Evolutionary conservation across 2,113 vertebrate species (phyloP).

Genomic region (Crypturellus undulatus): DNA sequence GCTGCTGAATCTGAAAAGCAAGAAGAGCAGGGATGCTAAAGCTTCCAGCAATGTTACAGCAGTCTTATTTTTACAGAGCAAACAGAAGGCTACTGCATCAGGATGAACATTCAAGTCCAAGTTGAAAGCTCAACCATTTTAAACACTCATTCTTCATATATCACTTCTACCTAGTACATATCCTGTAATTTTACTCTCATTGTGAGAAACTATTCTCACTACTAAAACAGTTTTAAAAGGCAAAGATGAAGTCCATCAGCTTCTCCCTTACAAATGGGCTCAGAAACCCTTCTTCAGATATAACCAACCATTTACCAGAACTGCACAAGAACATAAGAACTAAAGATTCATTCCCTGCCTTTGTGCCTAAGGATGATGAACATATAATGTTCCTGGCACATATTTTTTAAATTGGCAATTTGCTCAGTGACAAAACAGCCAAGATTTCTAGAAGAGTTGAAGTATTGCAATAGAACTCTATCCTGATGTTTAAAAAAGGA

Average conservation of each 20-base stretch:
- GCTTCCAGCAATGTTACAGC: neutral
- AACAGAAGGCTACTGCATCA: neutral
- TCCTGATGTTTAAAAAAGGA: neutral
- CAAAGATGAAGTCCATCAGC: neutral
- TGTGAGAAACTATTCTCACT: neutral
- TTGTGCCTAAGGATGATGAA: neutral
- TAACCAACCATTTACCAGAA: neutral
- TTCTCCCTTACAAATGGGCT: neutral
- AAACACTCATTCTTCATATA: neutral
- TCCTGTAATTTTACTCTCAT: neutral
- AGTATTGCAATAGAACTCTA: neutral
- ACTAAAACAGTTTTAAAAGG: neutral
- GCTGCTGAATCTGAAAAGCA: conserved; percentile 75
- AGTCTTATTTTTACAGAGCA: neutral
- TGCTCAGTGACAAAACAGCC: neutral
- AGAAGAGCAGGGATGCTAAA: neutral
- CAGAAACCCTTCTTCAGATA: neutral
- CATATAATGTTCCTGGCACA: fast-evolving
- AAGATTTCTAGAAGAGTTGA: neutral
- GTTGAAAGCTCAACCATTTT: neutral
- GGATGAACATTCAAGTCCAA: neutral
- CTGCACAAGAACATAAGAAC: neutral
- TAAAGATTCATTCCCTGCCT: neutral
- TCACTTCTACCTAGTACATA: neutral
- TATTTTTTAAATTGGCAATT: neutral